A percentile compares a stretch with the other conserved stretches of the same genome.
These are phyloP conservation scores for Neelides sp. DNA, from an alignment of 1,140 invertebrate species.

Conservation along the genomic window DNA sequence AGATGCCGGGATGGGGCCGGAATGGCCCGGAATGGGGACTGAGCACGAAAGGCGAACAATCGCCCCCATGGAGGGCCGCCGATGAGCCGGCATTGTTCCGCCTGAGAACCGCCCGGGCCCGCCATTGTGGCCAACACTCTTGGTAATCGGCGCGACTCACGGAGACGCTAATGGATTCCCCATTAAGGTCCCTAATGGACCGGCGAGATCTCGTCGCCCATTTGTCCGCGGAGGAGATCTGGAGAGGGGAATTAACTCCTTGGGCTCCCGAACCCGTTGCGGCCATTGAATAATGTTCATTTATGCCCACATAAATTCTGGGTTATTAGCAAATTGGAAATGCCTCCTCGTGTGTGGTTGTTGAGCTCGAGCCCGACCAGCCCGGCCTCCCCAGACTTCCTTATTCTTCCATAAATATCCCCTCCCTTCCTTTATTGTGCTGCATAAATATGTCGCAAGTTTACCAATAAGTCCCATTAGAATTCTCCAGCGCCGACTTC, in stretches of 20 bases:
- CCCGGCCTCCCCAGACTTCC: slow-evolving; percentile 9
- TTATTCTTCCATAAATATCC: slow-evolving; percentile 28
- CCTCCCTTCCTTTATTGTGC: slow-evolving; percentile 21
- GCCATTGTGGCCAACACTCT: too few species aligned
- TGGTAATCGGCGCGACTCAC: too few species aligned
- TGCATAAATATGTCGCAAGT: slow-evolving; percentile 30
- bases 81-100: too few species aligned
- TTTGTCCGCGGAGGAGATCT: too few species aligned
- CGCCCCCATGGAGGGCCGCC: too few species aligned
- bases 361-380: background rate
- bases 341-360: slow-evolving; percentile 18
- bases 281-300: slow-evolving; percentile 30
- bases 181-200: too few species aligned
- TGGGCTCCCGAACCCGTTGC: slow-evolving; percentile 18
- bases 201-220: too few species aligned
- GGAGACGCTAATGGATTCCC: too few species aligned
- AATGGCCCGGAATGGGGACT: too few species aligned
- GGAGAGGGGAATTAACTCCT: slow-evolving; percentile 27
- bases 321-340: slow-evolving; percentile 30
- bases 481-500: slow-evolving; percentile 20
- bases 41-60: too few species aligned
- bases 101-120: too few species aligned
- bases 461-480: slow-evolving; percentile 29
- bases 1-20: too few species aligned
- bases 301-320: slow-evolving; percentile 29